These are phyloP conservation scores for Xiphorhynchus elegans DNA, from an alignment of 2,113 vertebrate genomes.

Conservation along the genomic window DNA sequence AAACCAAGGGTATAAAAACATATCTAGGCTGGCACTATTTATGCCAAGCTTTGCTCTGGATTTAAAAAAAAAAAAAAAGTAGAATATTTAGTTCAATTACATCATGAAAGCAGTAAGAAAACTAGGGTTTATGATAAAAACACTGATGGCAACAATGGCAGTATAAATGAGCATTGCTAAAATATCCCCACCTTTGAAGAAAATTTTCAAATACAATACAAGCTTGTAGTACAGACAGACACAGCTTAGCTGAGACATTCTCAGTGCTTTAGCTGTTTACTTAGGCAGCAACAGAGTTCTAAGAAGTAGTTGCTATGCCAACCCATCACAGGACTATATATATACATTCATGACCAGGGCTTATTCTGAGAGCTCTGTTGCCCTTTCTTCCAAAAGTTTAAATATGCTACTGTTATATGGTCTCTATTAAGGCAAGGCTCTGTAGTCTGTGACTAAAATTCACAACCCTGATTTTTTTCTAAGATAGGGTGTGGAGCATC, in stretches of 20 bases:
- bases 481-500: not conserved
- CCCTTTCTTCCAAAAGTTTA: slow-evolving; percentile 67
- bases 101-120: not conserved
- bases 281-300: slow-evolving; percentile 72
- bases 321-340: slow-evolving; percentile 68
- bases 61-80: not conserved
- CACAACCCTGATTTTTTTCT: not conserved
- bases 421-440: slow-evolving; percentile 37
- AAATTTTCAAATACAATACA: slow-evolving; percentile 30
- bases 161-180: not conserved
- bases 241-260: slow-evolving; percentile 61
- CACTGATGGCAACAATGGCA: not conserved
- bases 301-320: slow-evolving; percentile 81
- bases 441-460: not conserved
- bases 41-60: not conserved
- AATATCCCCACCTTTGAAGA: slow-evolving; percentile 6
- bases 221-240: slow-evolving; percentile 59
- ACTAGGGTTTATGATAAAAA: not conserved
- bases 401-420: slow-evolving; percentile 27
- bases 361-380: slow-evolving; percentile 71
- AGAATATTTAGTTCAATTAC: not conserved
- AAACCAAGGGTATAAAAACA: not conserved
- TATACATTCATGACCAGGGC: slow-evolving; percentile 71
- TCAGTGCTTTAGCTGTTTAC: slow-evolving; percentile 73
- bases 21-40: not conserved